Conservation (phyloP, 92 coral and sea anemone genomes). For the Parazoanthus swiftii region DNA sequence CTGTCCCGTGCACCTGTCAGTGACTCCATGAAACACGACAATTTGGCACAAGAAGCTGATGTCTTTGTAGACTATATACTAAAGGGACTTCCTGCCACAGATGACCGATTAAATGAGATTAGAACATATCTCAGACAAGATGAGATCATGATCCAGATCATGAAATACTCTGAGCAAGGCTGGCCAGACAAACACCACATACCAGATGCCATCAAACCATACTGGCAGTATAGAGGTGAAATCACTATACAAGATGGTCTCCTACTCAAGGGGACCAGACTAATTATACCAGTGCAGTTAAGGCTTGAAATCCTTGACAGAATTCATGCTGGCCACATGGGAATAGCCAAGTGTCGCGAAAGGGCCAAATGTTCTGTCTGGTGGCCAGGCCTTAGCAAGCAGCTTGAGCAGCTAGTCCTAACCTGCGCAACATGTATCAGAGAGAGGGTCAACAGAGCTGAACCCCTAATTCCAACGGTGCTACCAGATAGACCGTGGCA, state of each 20-base stretch:
- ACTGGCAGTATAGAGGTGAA: slow-evolving; percentile 39
- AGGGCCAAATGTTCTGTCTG: slow-evolving; percentile 35
- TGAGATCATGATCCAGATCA: slow-evolving; percentile 39
- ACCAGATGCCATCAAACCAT: slow-evolving; percentile 30
- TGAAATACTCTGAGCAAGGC: slow-evolving; percentile 39
- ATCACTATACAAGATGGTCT: slow-evolving; percentile 49
- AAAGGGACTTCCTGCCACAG: slow-evolving; percentile 50
- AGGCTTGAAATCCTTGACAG: slow-evolving; percentile 30
- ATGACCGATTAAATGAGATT: slow-evolving; percentile 41
- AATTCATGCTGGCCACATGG: slow-evolving; percentile 37
- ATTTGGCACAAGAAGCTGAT: slow-evolving; percentile 32
- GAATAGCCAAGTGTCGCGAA: slow-evolving; percentile 10
- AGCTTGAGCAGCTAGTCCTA: too few species aligned
- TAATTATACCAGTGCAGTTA: slow-evolving; percentile 36
- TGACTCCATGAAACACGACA: not conserved
- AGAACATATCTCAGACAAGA: slow-evolving; percentile 49
- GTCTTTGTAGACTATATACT: slow-evolving; percentile 42
- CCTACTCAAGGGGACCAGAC: slow-evolving; percentile 61
- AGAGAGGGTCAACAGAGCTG: not conserved
- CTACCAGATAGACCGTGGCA: slow-evolving; percentile 58
- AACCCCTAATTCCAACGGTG: slow-evolving; percentile 4
- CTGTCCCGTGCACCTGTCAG: slow-evolving; percentile 49
- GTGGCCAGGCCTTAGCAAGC: slow-evolving; percentile 25
- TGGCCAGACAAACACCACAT: slow-evolving; percentile 54
- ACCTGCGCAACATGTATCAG: too few species aligned